Percentiles rank a stretch among this genome's conserved stretches.
phyloP scores from a whole-genome alignment of 2,797 vertebrate species.

The Chaetophractus vellerosus region DNA sequence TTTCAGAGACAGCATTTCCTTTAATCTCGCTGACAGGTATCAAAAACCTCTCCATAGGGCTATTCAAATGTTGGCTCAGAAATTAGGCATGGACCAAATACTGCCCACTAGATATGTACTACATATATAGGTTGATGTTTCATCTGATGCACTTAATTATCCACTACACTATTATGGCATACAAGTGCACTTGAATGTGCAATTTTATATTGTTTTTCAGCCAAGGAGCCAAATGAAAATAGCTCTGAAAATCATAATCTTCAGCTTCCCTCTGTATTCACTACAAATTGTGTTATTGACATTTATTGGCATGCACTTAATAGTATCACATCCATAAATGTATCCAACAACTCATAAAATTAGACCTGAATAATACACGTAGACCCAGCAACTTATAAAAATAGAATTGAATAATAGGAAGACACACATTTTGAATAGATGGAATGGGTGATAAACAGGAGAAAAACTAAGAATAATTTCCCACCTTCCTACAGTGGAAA shows the following conservation, averaged over 20 bases:
- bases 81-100: conserved; percentile 63
- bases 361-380: too few species aligned
- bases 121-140: conserved; percentile 4
- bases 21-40: conserved; percentile 83
- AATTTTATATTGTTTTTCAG: background rate
- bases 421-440: too few species aligned
- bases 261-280: too few species aligned
- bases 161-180: background rate
- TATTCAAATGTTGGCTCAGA: conserved; percentile 71
- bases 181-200: background rate
- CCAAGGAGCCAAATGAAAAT: background rate
- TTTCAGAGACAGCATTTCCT: conserved; percentile 80
- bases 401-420: too few species aligned
- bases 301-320: too few species aligned
- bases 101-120: background rate
- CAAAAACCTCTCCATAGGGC: conserved; percentile 70
- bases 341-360: too few species aligned
- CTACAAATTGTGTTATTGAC: too few species aligned
- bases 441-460: too few species aligned
- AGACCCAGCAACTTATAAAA: too few species aligned
- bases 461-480: too few species aligned
- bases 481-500: too few species aligned
- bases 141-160: conserved; percentile 68
- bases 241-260: conserved; percentile 55
- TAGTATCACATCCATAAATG: too few species aligned